Evolutionary conservation across 2,113 vertebrate genomes (phyloP), one percentile per base, ranked within the genome.

Genomic region (Stercorarius parasiticus): DNA sequence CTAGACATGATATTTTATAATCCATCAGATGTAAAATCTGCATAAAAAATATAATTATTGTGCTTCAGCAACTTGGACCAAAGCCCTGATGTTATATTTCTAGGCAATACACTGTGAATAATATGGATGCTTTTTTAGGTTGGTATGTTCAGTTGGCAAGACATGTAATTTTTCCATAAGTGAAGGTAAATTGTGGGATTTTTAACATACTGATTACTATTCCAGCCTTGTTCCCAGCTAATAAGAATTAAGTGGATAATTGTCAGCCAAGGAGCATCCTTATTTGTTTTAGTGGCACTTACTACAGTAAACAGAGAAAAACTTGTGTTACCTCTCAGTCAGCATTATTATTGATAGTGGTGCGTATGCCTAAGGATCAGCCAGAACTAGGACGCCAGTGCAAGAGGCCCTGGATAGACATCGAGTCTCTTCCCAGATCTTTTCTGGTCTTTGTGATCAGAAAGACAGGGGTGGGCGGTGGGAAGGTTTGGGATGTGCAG

Each of bases 1-100:
- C 97, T 97, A 97, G 97, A 97, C 97, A 97, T 97, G 91, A 95
- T 97, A 97, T 97, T 96, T 82, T 96, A 77, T 96, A 97, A 97
- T 93, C 88, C 95, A 96, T 97, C 96, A 97, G 96, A 96, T 97
- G 95, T 84, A 95, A 96, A 95, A 97, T 96, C 93, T 97, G 93
- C 96, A 95, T 97, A 82, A 91, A 93, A 95, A 85, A 86, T 87
- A 88, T 93, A 97, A 97, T 98, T 96, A 95, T 95, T 95, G 86
- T 94, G 95, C 95, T 97, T 95, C 95, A 97, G 82, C 94, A 96
- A 94, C 88, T 94, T 96, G 97, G 97, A 98, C 96, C 93, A 96
- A 96, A 98, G 97, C 78, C 91, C 92, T 87, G 95, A 89, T 4
- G 52, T 91, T 85, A 78, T 91, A 66, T 95, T 92, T 94, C 93